These are phyloP conservation scores for Cygnus olor DNA, from an alignment of 2,797 vertebrate species.

Conservation along the genomic window DNA sequence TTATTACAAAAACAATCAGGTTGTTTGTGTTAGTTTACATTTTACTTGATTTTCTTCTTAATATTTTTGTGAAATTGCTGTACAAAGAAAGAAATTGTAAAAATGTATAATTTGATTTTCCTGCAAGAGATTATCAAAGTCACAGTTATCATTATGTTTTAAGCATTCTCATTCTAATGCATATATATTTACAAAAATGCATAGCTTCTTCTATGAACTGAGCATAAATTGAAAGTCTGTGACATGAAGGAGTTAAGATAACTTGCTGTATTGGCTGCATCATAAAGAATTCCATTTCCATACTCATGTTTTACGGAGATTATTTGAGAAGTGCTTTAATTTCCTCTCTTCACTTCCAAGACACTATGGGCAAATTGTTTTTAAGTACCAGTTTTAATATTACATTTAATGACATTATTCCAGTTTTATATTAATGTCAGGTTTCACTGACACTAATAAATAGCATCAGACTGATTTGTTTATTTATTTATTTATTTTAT, in stretches of 20 bases:
- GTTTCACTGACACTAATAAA: background rate
- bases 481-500: background rate
- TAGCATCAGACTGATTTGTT: background rate
- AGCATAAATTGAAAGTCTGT: background rate
- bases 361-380: background rate
- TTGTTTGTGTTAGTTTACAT: background rate
- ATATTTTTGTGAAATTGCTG: background rate
- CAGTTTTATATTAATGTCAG: background rate
- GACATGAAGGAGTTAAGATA: background rate
- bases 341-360: background rate
- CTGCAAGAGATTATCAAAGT: background rate
- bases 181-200: background rate
- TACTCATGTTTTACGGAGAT: fast-evolving
- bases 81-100: background rate
- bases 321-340: background rate
- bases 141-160: background rate
- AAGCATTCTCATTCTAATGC: background rate
- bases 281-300: background rate
- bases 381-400: background rate
- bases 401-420: background rate
- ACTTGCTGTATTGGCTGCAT: background rate
- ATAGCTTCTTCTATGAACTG: background rate
- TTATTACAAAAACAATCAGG: background rate
- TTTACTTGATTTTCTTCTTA: background rate
- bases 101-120: background rate